Evolutionary conservation across 2,888 invertebrate species (phyloP), one percentile per base, ranked within the genome.

Genomic region (Trissoscelio sp.): DNA sequence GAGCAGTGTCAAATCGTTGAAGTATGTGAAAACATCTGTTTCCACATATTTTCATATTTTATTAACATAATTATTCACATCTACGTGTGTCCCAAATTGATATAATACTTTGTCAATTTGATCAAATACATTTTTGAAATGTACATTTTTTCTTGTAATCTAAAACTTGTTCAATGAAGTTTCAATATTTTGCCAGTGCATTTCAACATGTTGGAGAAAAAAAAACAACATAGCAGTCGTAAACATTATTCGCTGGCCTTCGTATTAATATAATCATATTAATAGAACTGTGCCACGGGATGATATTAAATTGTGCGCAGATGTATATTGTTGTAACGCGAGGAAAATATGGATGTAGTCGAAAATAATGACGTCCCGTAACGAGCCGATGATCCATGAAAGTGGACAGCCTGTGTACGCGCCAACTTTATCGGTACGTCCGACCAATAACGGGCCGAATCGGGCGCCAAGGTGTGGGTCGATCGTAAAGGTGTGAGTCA

Each of bases 401-500:
- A 82, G 74, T 69, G 72, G 72, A 79, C 74, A 48, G 74, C 69
- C 37, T 72, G 81, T 77, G 75, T 80, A 51, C 46, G 81, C 67
- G 67, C 74, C 62, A 82, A 82, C 42, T 79, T 82, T 79, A 79
- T 82, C 77, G 78, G 57, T 57, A 69, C 58, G 64, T 24, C 28
- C 74, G 69, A 72, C 80, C 73, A 64, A 74, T 77, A 75, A 79
- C 72, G 64, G 73, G 70, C 67, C 51, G 78, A 69, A 77, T 78
- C 79, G 66, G 60, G 66, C 66, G 67, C 79, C 66, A 78, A 79
- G 74, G 83, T 83, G 85, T 78, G 83, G 86, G 79, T 82, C 77
- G 86, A 84, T 87, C 86, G 85, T 85, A 85, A 86, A 86, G 85
- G 85, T 85, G 84, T 79, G 83, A 86, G 85, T 83, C 83, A 67